Evolutionary conservation across 2,888 invertebrate genomes (phyloP).

Genomic region (Cylloceria caligata): DNA sequence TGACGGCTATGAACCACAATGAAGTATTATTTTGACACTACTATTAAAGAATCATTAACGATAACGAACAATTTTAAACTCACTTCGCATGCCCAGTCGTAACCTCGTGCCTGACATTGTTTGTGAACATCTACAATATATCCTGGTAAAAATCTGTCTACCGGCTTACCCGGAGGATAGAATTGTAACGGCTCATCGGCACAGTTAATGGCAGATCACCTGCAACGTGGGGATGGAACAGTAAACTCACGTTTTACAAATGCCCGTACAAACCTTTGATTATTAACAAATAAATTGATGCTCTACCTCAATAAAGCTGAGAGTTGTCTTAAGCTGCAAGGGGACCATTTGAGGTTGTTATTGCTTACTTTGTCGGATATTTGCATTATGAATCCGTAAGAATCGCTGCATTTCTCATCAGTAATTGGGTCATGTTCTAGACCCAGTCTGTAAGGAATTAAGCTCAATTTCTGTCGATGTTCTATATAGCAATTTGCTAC

Average conservation of each 20-base stretch:
- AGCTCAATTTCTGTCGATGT: not conserved
- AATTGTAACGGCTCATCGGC: not conserved
- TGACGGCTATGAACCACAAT: no score
- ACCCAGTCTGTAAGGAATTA: conserved; percentile 40
- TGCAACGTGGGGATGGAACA: not conserved
- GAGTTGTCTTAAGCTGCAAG: conserved; percentile 34
- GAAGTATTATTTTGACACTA: no score
- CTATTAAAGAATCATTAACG: no score
- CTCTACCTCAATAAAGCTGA: conserved; percentile 2
- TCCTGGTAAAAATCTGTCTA: conserved; percentile 8
- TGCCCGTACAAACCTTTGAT: not conserved
- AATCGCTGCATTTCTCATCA: conserved; percentile 1
- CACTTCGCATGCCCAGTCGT: not conserved
- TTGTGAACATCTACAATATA: not conserved
- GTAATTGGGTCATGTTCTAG: conserved; percentile 31
- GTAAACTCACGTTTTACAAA: not conserved
- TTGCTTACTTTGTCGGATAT: not conserved
- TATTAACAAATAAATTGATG: not conserved
- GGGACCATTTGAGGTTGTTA: conserved; percentile 41
- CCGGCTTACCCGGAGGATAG: not conserved
- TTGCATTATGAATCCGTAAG: conserved; percentile 39
- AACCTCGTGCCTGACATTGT: conserved; percentile 24
- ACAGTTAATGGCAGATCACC: not conserved
- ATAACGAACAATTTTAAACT: no score
- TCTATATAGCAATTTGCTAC: not conserved